phyloP scores from a whole-genome alignment of 2,113 vertebrate genomes.

The Onychostoma macrolepis region DNA sequence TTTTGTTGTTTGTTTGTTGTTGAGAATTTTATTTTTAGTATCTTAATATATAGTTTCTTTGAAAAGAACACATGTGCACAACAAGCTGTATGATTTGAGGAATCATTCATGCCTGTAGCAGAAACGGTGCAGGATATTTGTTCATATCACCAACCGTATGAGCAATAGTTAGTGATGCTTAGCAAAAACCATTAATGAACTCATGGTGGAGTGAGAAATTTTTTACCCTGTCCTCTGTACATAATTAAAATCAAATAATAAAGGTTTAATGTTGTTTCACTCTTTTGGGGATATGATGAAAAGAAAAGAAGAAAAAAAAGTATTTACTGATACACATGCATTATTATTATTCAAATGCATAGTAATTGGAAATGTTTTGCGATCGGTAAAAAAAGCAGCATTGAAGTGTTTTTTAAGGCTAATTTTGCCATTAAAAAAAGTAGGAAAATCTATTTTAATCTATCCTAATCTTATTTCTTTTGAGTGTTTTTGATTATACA shows the following conservation, averaged over 20 bases:
- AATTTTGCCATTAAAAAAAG: background rate
- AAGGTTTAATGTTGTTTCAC: constrained; percentile 53
- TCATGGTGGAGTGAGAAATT: background rate
- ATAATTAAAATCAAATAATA: constrained; percentile 50
- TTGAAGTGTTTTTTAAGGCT: background rate
- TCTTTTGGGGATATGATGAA: background rate
- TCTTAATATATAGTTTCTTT: background rate
- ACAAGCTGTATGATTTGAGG: background rate
- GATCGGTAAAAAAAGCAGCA: background rate
- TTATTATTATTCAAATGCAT: constrained; percentile 37
- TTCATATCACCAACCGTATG: background rate
- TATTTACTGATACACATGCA: constrained; percentile 63
- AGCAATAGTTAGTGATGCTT: too few relatives aligned
- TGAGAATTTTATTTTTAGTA: background rate
- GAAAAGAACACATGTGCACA: background rate
- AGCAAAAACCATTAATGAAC: constrained; percentile 3
- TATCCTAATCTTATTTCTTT: background rate
- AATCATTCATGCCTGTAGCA: background rate
- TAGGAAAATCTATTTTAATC: background rate
- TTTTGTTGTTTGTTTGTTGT: background rate
- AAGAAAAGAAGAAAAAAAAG: constrained; percentile 29
- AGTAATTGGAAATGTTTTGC: background rate
- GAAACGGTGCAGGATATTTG: background rate
- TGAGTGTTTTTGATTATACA: background rate
- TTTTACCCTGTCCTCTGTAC: constrained; percentile 48